Base-by-base conservation (phyloP, 64 coral and sea anemone genomes). In the Acropora tenuis region DNA sequence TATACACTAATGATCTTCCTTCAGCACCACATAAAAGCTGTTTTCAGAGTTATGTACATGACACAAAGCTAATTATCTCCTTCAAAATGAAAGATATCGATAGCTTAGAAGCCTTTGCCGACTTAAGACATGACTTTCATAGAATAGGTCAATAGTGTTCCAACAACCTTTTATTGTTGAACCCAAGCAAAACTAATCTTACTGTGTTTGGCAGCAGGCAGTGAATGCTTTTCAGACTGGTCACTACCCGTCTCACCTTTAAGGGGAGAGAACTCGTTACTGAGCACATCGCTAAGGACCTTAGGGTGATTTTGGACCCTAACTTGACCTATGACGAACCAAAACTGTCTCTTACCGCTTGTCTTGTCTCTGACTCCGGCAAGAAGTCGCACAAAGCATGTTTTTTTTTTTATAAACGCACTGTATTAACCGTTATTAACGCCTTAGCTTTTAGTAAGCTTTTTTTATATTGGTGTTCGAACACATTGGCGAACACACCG, bases 141-240 rank as follows among this genome's bases (percentile, higher is more conserved):
- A 63, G 60, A 63, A 63, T 63, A 63, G 9, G 60, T 63, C 60
- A 63, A 63, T 63, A 13, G 73, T 78, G 76, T 78, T 78, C 76
- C 46, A 78, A 78, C 45, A 78, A 78, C 46, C 76, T 18, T n/a
- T 50, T 78, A 49, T 50, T 78, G 18, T 49, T 78, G 12, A 50
- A 78, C 76, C 76, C 15, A 48, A 49, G 48, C 16, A 78, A 78
- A 78, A 78, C 47, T 49, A 50, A 78, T 18, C 46, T 78, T n/a
- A 78, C 50, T 46, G 47, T 78, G 5, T 78, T 18, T 78, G 76
- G 76, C 47, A 78, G 76, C 76, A 78, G 76, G 47, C 76, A 78
- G 30, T 30, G 30, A 49, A 50, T 78, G 46, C 47, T 18, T 50
- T 12, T 47, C 8, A 50, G 15, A 78, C 50, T 78, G 76, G 60